Evolutionary conservation across 2,888 invertebrate genomes (phyloP).

Genomic region (Zygaena filipendulae): DNA sequence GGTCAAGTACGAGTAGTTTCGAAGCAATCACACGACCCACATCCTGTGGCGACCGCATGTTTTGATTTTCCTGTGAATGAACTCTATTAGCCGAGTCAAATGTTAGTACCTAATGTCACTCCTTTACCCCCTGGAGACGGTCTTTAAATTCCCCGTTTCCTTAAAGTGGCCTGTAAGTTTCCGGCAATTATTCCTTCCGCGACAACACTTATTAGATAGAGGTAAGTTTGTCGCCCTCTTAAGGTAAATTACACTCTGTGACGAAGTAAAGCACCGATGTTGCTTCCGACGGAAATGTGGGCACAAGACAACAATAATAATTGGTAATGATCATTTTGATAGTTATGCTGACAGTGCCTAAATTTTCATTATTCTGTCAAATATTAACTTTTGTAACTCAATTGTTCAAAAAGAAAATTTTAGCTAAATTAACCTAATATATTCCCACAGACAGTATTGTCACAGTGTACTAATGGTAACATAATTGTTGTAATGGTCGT

Average conservation of each 20-base stretch:
- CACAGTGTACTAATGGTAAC: constrained; percentile 12
- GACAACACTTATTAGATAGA: constrained; percentile 37
- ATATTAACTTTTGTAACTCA: too few relatives aligned
- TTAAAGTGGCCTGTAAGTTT: constrained; percentile 41
- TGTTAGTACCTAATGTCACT: too few relatives aligned
- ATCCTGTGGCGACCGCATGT: constrained; percentile 54
- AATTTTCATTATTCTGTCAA: too few relatives aligned
- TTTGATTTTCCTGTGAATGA: constrained; percentile 49
- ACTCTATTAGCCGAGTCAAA: constrained; percentile 60
- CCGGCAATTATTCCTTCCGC: constrained; percentile 63
- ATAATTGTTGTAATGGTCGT: constrained; percentile 9
- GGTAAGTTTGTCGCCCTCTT: constrained; percentile 44
- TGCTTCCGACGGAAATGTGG: constrained; percentile 61
- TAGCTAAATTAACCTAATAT: too few relatives aligned
- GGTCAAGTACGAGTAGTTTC: constrained; percentile 29
- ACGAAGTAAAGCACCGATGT: constrained; percentile 39
- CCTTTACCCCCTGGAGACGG: constrained; percentile 42
- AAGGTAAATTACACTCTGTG: constrained; percentile 45
- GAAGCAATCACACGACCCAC: constrained; percentile 32
- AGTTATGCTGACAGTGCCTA: too few relatives aligned
- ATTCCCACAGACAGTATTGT: constrained; percentile 29
- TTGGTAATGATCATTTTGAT: too few relatives aligned
- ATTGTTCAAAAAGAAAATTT: too few relatives aligned
- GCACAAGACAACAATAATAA: too few relatives aligned
- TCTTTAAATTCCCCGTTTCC: constrained; percentile 43